Conservation (phyloP, 2,888 invertebrate species). For the Drosophila colorata region DNA sequence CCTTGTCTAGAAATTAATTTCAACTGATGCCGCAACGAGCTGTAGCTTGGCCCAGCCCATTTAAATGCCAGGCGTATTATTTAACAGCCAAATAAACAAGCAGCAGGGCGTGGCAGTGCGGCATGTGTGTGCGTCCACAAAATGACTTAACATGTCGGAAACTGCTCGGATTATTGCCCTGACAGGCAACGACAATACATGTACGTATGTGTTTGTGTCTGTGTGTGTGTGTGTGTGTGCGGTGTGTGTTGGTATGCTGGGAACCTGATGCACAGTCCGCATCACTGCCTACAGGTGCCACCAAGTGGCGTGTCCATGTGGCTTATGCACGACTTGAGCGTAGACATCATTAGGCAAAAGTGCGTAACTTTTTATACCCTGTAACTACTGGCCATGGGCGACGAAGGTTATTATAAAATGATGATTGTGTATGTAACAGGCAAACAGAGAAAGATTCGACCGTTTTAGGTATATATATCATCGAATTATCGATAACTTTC, state of each 20-base stretch:
- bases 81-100: slow-evolving; percentile 47
- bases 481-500: too few species aligned
- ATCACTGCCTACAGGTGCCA: slow-evolving; percentile 53
- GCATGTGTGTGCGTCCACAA: slow-evolving; percentile 35
- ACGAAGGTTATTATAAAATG: not conserved
- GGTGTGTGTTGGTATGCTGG: not conserved
- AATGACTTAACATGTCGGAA: slow-evolving; percentile 76
- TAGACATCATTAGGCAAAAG: slow-evolving; percentile 66
- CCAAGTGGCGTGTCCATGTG: slow-evolving; percentile 38
- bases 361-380: slow-evolving; percentile 30
- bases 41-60: slow-evolving; percentile 41
- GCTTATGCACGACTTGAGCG: slow-evolving; percentile 55
- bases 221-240: not conserved
- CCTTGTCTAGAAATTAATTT: slow-evolving; percentile 68
- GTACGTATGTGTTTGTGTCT: not conserved
- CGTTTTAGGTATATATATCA: too few species aligned
- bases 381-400: not conserved
- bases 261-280: slow-evolving; percentile 7
- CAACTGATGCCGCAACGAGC: slow-evolving; percentile 55
- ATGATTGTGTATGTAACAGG: not conserved
- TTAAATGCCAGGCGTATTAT: slow-evolving; percentile 63
- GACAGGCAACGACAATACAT: slow-evolving; percentile 57
- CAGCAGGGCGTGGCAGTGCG: slow-evolving; percentile 26
- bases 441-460: not conserved
- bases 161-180: slow-evolving; percentile 67